phyloP scores from a whole-genome alignment of 2,797 vertebrate species.

The Cheirogaleus major region DNA sequence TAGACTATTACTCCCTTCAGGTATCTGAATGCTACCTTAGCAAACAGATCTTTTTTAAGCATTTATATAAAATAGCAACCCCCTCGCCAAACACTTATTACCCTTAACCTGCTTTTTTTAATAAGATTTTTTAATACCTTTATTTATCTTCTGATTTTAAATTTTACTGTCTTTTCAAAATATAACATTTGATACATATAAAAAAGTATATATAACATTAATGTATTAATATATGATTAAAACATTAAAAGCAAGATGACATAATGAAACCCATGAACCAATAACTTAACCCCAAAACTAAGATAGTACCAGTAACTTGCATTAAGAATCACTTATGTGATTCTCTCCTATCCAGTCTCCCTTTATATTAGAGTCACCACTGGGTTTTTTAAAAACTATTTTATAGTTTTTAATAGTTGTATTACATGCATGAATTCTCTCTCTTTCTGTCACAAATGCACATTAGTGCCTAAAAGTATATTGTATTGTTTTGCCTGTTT shows the following conservation, averaged over 20 bases:
- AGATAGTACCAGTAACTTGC: not conserved
- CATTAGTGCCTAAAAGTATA: not conserved
- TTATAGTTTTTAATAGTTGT: not conserved
- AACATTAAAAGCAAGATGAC: not conserved
- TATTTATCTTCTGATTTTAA: not conserved
- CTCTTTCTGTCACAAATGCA: not conserved
- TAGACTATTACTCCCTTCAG: not conserved
- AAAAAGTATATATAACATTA: not conserved
- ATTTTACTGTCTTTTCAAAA: not conserved
- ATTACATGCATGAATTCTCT: not conserved
- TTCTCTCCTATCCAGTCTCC: not conserved
- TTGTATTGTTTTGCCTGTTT: not conserved
- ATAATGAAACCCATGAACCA: not conserved
- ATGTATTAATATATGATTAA: not conserved
- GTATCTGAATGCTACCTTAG: not conserved
- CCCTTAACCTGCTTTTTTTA: not conserved
- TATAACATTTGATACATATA: not conserved
- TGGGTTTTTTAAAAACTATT: not conserved
- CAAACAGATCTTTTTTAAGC: not conserved
- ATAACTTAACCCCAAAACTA: not conserved
- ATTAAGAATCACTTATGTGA: not conserved
- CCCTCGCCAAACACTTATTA: not conserved
- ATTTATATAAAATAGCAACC: not conserved
- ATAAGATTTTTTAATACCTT: not conserved
- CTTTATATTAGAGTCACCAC: not conserved